Evolutionary conservation across 2,797 vertebrate species (phyloP).

Genomic region (Cyprinella venusta): DNA sequence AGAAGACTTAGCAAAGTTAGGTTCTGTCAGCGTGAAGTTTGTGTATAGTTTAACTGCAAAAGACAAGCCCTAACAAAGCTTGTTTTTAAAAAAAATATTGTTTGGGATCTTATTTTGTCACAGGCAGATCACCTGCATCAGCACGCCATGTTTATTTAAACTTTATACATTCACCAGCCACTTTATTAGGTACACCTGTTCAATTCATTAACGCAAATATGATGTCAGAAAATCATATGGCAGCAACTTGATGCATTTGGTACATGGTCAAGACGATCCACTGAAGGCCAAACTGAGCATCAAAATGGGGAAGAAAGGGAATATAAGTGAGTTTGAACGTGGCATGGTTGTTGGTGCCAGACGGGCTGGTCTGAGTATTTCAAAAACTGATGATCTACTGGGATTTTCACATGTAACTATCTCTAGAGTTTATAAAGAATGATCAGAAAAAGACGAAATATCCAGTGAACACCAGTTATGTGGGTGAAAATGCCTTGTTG

Average conservation of each 20-base stretch:
- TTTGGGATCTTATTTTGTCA: background rate
- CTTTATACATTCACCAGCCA: background rate
- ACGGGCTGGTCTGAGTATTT: no score
- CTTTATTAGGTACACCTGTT: background rate
- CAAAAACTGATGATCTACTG: no score
- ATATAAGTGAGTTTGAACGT: no score
- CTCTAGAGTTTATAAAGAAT: background rate
- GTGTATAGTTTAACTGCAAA: background rate
- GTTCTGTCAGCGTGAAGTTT: background rate
- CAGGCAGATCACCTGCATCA: background rate
- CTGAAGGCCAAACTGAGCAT: no score
- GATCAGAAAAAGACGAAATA: background rate
- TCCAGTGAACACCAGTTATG: background rate
- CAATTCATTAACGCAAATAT: background rate
- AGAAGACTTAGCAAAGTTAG: background rate
- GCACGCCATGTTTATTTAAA: background rate
- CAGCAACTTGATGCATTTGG: background rate
- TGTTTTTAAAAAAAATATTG: background rate
- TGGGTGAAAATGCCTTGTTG: conserved; percentile 39
- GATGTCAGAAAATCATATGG: background rate
- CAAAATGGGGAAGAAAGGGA: no score
- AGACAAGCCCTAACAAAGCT: background rate
- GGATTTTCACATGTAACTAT: background rate
- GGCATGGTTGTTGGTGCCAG: no score
- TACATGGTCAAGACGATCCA: background rate